Percentiles rank a stretch among this genome's conserved stretches.
Evolutionary conservation across 2,888 invertebrate genomes (phyloP).

Genomic region (Catotricha subobsoleta): DNA sequence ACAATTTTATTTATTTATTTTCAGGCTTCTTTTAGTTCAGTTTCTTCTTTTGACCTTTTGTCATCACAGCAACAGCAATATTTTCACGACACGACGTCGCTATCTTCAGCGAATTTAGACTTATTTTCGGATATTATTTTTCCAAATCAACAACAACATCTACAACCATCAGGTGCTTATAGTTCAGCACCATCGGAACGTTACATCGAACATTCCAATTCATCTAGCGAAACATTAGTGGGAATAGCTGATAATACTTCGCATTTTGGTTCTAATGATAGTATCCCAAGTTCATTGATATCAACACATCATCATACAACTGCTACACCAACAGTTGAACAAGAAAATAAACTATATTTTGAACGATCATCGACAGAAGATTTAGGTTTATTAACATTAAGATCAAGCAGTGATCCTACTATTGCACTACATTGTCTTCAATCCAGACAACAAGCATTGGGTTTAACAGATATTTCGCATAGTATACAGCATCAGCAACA

Average conservation of each 20-base stretch:
- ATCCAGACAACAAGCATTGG: constrained; percentile 9
- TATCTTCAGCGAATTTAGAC: constrained; percentile 17
- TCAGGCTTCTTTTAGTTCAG: constrained; percentile 30
- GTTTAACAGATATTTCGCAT: too few species aligned
- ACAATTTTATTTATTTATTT: constrained; percentile 17
- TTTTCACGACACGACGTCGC: constrained; percentile 13
- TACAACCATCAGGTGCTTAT: not conserved
- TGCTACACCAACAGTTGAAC: constrained; percentile 16
- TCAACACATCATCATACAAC: constrained; percentile 17
- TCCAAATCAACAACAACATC: not conserved
- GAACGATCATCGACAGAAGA: constrained; percentile 20
- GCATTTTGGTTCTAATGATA: constrained; percentile 19
- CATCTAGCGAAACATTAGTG: constrained; percentile 12
- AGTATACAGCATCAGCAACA: constrained; percentile 16
- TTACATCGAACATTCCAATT: constrained; percentile 17
- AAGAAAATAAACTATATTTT: constrained; percentile 16
- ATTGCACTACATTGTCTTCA: constrained; percentile 24
- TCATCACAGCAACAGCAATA: constrained; percentile 16
- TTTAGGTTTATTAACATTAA: constrained; percentile 21
- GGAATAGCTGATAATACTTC: constrained; percentile 8
- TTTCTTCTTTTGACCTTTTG: constrained; percentile 29
- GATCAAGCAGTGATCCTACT: constrained; percentile 29
- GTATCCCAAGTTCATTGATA: constrained; percentile 21
- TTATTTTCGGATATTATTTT: not conserved
- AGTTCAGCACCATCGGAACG: constrained; percentile 12